Conservation (phyloP, 2,797 vertebrate species). For the Gambusia yucatana region DNA sequence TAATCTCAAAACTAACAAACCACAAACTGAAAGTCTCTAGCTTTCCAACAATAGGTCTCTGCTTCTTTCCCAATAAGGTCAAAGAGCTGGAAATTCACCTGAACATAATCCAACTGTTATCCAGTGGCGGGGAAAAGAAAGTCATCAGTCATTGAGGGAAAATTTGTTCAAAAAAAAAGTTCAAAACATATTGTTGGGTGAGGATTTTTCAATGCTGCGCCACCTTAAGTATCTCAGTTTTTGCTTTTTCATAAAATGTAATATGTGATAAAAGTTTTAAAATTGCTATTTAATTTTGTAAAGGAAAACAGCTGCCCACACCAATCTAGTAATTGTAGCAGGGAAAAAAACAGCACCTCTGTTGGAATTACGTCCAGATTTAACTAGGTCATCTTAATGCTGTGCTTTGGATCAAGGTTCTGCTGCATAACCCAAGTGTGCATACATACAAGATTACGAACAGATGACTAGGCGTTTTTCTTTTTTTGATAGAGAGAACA, state of each 20-base stretch:
- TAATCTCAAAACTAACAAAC: conserved; percentile 75
- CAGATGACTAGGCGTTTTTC: background rate
- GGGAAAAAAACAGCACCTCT: background rate
- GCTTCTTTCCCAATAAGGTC: conserved; percentile 38
- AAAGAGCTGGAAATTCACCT: conserved; percentile 20
- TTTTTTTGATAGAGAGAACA: background rate
- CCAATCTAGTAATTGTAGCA: background rate
- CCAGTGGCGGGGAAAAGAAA: background rate
- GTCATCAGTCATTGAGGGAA: conserved; percentile 8
- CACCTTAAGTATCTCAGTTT: background rate
- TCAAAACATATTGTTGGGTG: background rate
- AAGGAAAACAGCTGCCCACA: background rate
- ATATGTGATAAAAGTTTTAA: background rate
- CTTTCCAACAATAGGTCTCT: conserved; percentile 50
- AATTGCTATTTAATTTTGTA: background rate
- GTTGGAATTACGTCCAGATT: background rate
- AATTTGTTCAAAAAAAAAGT: background rate
- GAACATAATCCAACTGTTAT: background rate
- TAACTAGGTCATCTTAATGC: background rate
- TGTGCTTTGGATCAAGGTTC: background rate
- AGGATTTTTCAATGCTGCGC: background rate
- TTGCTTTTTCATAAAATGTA: background rate
- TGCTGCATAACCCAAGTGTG: background rate
- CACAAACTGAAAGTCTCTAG: conserved; percentile 64
- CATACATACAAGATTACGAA: background rate